Conservation (phyloP, 2,797 vertebrate species). For the Onychomys torridus region DNA sequence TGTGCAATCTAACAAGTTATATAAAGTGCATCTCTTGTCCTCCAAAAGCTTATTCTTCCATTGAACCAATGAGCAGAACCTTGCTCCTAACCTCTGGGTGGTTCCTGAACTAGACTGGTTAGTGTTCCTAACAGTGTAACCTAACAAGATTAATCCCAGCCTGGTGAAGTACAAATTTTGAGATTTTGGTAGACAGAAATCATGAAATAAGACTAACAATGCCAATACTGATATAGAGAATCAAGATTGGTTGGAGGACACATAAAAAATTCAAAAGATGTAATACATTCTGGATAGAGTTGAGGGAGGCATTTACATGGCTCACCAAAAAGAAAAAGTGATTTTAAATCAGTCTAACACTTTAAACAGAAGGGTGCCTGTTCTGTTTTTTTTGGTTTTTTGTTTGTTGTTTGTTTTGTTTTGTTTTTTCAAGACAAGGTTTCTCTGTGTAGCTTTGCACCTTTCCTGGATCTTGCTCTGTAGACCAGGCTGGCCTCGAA, state of each 20-base stretch:
- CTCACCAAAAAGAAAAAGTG: constrained; percentile 60
- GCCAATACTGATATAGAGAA: constrained; percentile 1
- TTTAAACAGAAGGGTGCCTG: constrained; percentile 21
- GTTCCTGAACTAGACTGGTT: constrained; percentile 54
- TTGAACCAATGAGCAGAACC: constrained; percentile 1
- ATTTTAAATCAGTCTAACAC: constrained; percentile 54
- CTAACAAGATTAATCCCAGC: constrained; percentile 23
- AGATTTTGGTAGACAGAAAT: constrained; percentile 51
- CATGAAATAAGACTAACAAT: constrained; percentile 45
- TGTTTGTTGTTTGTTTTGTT: too few species aligned
- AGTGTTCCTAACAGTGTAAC: constrained; percentile 20
- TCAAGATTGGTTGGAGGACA: neutral
- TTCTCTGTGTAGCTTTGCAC: too few species aligned
- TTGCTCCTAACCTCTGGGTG: neutral
- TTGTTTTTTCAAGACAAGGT: too few species aligned
- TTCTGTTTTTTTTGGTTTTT: neutral
- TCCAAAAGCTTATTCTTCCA: constrained; percentile 24
- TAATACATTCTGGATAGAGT: constrained; percentile 42
- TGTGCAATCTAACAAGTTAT: neutral
- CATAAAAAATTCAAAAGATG: constrained; percentile 21
- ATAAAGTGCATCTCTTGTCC: constrained; percentile 17
- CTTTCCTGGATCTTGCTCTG: too few species aligned
- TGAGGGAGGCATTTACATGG: constrained; percentile 43
- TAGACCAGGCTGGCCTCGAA: too few species aligned
- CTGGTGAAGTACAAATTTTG: constrained; percentile 51